Conservation (phyloP, 2,888 invertebrate genomes). For the Boloria selene region DNA sequence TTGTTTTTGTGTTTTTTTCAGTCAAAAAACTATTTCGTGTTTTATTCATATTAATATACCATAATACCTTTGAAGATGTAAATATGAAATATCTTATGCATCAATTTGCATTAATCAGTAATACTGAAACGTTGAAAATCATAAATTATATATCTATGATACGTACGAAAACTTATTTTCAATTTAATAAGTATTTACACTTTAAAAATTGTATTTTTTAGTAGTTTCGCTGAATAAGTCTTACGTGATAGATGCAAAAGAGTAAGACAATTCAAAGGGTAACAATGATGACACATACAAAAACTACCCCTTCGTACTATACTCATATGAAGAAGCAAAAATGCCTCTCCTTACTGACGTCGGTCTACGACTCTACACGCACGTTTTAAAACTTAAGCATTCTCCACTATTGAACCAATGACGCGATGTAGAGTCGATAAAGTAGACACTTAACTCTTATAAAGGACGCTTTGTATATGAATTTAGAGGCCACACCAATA, state of each 20-base stretch:
- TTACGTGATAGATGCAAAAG: background rate
- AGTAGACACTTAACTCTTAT: too few relatives aligned
- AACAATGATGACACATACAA: slow-evolving; percentile 14
- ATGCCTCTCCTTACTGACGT: background rate
- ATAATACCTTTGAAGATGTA: too few relatives aligned
- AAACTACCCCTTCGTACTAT: slow-evolving; percentile 1
- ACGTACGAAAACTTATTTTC: too few relatives aligned
- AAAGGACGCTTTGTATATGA: too few relatives aligned
- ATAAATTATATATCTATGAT: too few relatives aligned
- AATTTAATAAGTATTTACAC: background rate
- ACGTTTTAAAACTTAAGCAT: slow-evolving; percentile 4
- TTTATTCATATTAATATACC: too few relatives aligned
- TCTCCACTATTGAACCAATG: slow-evolving; percentile 1
- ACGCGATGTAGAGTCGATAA: background rate
- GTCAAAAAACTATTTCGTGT: too few relatives aligned
- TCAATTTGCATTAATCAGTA: too few relatives aligned
- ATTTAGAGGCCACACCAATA: too few relatives aligned
- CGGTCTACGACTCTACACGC: background rate
- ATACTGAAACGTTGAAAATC: too few relatives aligned
- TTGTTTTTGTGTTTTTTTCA: too few relatives aligned
- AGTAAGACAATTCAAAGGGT: slow-evolving; percentile 5
- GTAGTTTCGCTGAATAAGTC: background rate
- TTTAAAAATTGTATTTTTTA: background rate
- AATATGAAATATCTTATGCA: too few relatives aligned
- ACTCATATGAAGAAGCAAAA: background rate